These are phyloP conservation scores for Drosophila vallismaia DNA, from an alignment of 2,888 invertebrate species.

Conservation along the genomic window DNA sequence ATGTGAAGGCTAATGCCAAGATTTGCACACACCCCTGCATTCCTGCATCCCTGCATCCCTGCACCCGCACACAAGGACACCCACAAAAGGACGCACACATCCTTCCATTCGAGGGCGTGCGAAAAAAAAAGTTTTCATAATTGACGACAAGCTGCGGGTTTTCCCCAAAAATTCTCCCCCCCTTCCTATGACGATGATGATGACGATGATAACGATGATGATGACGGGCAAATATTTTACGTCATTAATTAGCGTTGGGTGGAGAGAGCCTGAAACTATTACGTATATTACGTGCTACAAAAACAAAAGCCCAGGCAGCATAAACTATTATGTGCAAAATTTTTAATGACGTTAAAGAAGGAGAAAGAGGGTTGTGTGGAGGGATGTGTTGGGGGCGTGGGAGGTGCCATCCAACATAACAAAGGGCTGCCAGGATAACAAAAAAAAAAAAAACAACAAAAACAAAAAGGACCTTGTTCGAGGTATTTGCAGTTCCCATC, in stretches of 20 bases:
- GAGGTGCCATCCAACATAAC: slow-evolving; percentile 10
- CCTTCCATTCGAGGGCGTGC: slow-evolving; percentile 41
- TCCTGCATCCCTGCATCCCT: too few species aligned
- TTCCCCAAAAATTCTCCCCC: slow-evolving; percentile 1
- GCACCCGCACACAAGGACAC: slow-evolving; percentile 7
- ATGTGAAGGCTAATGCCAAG: slow-evolving; percentile 4
- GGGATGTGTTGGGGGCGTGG: neutral
- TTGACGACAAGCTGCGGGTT: slow-evolving; percentile 66
- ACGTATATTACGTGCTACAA: slow-evolving; percentile 63
- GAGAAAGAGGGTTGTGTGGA: slow-evolving; percentile 4
- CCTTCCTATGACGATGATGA: slow-evolving; percentile 4
- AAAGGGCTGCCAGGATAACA: slow-evolving; percentile 23
- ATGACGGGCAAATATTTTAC: slow-evolving; percentile 74
- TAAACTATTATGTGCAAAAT: slow-evolving; percentile 59
- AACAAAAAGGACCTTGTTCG: slow-evolving; percentile 29
- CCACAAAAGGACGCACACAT: slow-evolving; percentile 9
- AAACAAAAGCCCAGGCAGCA: slow-evolving; percentile 24
- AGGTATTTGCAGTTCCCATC: slow-evolving; percentile 23
- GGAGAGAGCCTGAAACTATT: slow-evolving; percentile 65
- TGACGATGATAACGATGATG: slow-evolving; percentile 36
- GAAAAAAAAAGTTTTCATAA: slow-evolving; percentile 63
- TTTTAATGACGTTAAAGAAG: slow-evolving; percentile 46
- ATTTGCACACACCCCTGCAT: slow-evolving; percentile 1
- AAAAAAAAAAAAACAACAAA: slow-evolving; percentile 26
- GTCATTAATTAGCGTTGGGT: slow-evolving; percentile 69